Conservation (phyloP, 35 echinoderm and acorn worm genomes). For the Lytechinus pictus region DNA sequence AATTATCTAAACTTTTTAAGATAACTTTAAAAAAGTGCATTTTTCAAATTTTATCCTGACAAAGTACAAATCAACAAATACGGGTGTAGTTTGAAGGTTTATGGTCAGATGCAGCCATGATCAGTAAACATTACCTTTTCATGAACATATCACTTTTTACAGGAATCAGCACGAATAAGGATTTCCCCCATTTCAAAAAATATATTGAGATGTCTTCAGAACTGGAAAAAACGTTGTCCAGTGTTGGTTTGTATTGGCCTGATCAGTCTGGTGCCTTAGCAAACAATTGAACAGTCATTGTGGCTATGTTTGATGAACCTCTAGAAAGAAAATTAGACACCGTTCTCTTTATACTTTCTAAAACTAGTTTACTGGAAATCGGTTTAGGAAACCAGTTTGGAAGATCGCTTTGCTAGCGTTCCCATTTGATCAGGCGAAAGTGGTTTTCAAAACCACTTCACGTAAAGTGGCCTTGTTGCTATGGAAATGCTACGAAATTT, state of each 20-base stretch:
- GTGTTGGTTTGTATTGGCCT: background rate
- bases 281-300: background rate
- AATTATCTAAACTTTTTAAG: background rate
- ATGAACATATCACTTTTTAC: background rate
- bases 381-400: no score
- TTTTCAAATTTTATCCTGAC: background rate
- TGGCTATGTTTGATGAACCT: background rate
- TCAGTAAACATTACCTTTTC: background rate
- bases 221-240: background rate
- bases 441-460: no score
- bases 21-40: background rate
- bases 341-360: background rate
- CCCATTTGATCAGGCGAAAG: no score
- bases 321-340: background rate
- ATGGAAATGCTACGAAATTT: no score
- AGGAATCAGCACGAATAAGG: background rate
- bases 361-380: no score
- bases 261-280: background rate
- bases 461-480: no score
- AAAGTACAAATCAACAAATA: background rate
- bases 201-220: background rate
- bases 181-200: background rate
- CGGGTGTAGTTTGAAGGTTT: background rate
- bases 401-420: no score
- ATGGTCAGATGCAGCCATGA: background rate